Conservation (phyloP, 2,797 vertebrate species). For the Cirrhinus mrigala region DNA sequence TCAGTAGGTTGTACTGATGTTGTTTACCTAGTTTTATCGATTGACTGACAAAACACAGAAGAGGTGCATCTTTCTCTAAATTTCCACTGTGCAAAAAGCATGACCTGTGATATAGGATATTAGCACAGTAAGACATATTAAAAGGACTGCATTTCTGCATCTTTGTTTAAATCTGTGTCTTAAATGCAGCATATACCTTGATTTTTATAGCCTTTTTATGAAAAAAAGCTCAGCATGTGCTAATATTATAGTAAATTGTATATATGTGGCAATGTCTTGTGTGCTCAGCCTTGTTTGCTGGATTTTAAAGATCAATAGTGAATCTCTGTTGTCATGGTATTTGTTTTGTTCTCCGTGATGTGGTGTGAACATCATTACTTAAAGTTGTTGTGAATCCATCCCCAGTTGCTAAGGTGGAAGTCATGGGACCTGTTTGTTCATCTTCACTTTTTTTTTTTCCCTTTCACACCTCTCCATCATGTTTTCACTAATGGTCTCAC, state of each 20-base stretch:
- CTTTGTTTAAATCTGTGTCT: background rate
- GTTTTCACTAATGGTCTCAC: conserved; percentile 50
- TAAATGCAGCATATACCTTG: background rate
- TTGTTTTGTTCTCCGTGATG: conserved; percentile 33
- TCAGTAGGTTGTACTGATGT: background rate
- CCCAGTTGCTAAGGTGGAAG: conserved; percentile 32
- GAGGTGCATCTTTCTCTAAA: background rate
- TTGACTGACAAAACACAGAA: background rate
- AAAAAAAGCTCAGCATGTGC: background rate
- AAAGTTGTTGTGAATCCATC: conserved; percentile 17
- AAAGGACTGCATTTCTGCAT: background rate
- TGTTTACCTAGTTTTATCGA: background rate
- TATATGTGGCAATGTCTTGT: conserved; percentile 4
- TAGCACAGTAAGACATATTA: background rate
- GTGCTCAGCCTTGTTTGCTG: conserved; percentile 21
- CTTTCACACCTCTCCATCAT: conserved; percentile 23
- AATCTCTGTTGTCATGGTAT: conserved; percentile 26
- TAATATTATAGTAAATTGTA: background rate
- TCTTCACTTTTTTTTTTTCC: conserved; percentile 38
- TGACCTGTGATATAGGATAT: background rate
- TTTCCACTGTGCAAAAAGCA: background rate
- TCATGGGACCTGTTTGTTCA: conserved; percentile 44
- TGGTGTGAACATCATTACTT: conserved; percentile 32
- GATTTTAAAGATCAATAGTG: conserved; percentile 12
- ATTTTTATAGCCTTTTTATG: background rate